Percentiles rank a stretch among this genome's conserved stretches.
Evolutionary conservation across 2,113 vertebrate species (phyloP).

Genomic region (Callithrix jacchus): DNA sequence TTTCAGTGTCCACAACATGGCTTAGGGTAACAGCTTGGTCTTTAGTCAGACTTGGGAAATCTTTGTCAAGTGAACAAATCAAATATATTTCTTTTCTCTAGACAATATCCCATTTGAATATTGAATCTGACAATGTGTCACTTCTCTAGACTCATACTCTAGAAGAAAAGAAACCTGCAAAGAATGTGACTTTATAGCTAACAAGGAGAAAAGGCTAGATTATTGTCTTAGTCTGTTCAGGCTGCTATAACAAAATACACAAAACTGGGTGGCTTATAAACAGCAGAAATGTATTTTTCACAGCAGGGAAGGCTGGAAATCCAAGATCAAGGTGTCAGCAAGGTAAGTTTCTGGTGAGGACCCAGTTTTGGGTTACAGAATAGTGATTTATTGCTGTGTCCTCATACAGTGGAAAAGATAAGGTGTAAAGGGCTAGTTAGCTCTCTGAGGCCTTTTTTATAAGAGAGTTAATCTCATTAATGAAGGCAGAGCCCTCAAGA

Average conservation of each 20-base stretch:
- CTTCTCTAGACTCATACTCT: neutral
- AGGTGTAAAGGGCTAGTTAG: too few relatives aligned
- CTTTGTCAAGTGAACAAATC: neutral
- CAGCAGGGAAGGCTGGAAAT: neutral
- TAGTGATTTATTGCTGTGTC: neutral
- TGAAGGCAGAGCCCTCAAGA: accelerated
- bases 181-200: neutral
- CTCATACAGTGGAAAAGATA: neutral
- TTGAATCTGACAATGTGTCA: neutral
- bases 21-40: neutral
- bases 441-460: neutral
- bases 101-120: neutral
- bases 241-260: neutral
- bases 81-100: neutral
- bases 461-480: neutral
- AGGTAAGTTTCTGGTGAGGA: neutral
- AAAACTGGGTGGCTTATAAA: neutral
- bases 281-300: neutral
- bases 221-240: neutral
- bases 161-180: neutral
- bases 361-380: neutral
- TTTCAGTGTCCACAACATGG: neutral
- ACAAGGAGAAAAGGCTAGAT: neutral
- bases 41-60: neutral
- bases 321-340: too few relatives aligned